A percentile compares a stretch with the other conserved stretches of the same genome.
Conservation (phyloP, 2,797 vertebrate genomes). For the Argya squamiceps region DNA sequence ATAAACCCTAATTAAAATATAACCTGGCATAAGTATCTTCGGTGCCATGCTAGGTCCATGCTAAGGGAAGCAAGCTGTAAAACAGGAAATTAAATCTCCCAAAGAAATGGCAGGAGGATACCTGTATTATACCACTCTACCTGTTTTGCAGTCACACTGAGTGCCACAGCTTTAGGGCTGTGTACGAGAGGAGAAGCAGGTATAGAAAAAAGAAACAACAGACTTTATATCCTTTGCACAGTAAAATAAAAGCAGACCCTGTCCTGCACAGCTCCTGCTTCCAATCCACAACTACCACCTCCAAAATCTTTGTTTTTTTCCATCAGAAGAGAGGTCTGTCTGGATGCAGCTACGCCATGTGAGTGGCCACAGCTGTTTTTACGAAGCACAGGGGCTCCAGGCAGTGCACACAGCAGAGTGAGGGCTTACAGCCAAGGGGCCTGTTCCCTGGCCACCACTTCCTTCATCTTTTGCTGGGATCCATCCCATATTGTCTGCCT, state of each 20-base stretch:
- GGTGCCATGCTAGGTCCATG: not conserved
- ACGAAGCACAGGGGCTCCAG: not conserved
- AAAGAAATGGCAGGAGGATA: not conserved
- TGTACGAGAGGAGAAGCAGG: not conserved
- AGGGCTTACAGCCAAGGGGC: not conserved
- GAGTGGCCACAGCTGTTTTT: not conserved
- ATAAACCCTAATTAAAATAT: conserved; percentile 5
- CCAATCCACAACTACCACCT: not conserved
- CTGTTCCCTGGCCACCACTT: not conserved
- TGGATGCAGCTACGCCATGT: not conserved
- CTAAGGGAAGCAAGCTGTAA: not conserved
- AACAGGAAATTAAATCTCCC: not conserved
- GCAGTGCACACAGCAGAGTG: not conserved
- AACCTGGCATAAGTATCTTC: not conserved
- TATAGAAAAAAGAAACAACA: not conserved
- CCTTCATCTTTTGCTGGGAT: not conserved
- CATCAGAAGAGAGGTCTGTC: not conserved
- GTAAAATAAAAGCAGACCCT: not conserved
- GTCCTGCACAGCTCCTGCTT: not conserved
- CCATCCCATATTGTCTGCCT: accelerated
- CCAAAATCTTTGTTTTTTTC: not conserved
- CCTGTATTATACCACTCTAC: not conserved
- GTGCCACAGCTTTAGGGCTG: not conserved
- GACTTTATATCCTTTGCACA: not conserved
- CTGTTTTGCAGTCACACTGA: not conserved